Conservation (phyloP, 2,888 invertebrate species). For the Tuberolachnus salignus region DNA sequence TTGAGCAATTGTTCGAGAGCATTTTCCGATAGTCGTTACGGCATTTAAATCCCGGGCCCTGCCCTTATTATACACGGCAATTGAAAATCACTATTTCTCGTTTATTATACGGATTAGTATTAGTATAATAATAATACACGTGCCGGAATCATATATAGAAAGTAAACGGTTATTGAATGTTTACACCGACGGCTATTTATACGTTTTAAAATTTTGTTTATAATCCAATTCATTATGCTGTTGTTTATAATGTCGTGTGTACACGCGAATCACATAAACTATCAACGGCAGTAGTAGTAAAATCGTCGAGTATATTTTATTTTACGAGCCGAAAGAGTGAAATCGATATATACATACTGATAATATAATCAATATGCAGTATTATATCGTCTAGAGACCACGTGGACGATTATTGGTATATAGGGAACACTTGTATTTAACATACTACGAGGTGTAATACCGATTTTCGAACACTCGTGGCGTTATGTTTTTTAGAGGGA, state of each 20-base stretch:
- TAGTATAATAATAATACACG: background rate
- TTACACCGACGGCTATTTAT: background rate
- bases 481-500: constrained; percentile 11
- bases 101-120: no score
- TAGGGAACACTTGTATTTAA: background rate
- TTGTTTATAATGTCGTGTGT: no score
- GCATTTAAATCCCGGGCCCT: no score
- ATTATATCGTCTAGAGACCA: no score
- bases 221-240: background rate
- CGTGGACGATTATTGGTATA: background rate
- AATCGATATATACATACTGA: background rate
- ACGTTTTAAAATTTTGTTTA: constrained; percentile 2
- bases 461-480: background rate
- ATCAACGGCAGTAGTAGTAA: background rate
- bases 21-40: no score
- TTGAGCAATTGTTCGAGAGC: no score
- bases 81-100: background rate
- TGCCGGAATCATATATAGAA: background rate
- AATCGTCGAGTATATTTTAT: background rate
- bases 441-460: background rate
- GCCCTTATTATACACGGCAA: no score
- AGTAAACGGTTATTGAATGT: constrained; percentile 1
- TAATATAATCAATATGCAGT: no score
- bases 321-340: background rate
- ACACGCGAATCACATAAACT: background rate